Evolutionary conservation across 2,113 vertebrate species (phyloP).

Genomic region (Dromaius novaehollandiae): DNA sequence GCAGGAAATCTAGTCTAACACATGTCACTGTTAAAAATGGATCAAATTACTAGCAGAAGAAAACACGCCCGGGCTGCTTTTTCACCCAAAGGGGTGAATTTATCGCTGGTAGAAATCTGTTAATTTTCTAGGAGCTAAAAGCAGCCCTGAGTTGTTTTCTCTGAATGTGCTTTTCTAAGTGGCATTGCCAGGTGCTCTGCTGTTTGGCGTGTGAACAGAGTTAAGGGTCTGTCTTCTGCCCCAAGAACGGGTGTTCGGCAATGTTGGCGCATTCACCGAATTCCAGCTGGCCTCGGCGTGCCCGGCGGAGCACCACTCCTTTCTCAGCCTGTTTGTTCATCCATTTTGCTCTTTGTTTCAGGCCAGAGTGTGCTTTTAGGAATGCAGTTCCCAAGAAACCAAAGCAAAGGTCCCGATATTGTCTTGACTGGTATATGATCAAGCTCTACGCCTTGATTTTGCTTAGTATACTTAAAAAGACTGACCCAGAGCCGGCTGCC

Average conservation of each 20-base stretch:
- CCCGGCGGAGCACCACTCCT: accelerated
- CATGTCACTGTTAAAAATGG: constrained; percentile 2
- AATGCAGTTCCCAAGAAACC: neutral
- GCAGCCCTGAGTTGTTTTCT: neutral
- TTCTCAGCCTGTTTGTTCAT: neutral
- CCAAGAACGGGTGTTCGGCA: neutral
- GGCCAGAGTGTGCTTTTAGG: neutral
- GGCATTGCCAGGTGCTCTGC: neutral
- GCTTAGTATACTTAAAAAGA: neutral
- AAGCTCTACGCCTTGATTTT: neutral
- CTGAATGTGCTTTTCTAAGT: neutral
- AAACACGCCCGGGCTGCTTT: neutral
- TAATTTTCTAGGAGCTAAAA: neutral
- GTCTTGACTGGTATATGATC: neutral
- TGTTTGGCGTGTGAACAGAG: neutral
- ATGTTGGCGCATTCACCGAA: accelerated
- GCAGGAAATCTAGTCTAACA: constrained; percentile 46
- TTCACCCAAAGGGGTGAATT: neutral
- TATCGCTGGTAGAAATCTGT: neutral
- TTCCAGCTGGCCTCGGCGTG: neutral
- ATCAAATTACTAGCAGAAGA: constrained; percentile 9
- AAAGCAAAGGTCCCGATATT: neutral
- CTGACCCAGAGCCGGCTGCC: neutral
- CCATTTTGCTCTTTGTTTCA: neutral
- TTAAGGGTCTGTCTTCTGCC: neutral